Evolutionary conservation across 2,797 vertebrate genomes (phyloP), one percentile per base, ranked within the genome.

Genomic region (Ficedula albicollis): DNA sequence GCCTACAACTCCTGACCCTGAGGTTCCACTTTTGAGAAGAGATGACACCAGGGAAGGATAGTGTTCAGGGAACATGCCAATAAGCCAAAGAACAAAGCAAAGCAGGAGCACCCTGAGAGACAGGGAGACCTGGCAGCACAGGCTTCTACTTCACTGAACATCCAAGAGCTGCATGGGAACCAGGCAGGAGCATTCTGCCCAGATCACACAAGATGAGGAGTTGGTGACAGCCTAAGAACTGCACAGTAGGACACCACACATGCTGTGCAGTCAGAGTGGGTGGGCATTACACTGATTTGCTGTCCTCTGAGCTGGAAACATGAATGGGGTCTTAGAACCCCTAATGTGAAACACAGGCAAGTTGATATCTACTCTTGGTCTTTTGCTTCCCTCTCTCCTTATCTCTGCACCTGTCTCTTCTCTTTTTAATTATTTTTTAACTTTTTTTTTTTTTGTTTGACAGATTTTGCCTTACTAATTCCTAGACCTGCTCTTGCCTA

Each of bases 61-160:
- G 0, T 20, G 5, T 73, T 69, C 17, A 26, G 74, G 27, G 76
- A 83, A 83, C 9, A n/a, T 6, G 9, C 4, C 52, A 58, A 23
- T 38, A 39, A 64, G 4, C 7, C 59, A 87, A 44, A 48, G 39
- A 44, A 77, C n/a, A 16, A 87, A 49, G 23, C 3, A 55, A 30
- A 38, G 23, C 29, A 63, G 27, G 58, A 59, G 1, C 9, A 20
- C 13, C 11, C 1, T 0, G 0, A 81, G 39, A 52, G 8, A 36
- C 48, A 76, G 15, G 17, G 34, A 93, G 13, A 64, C 20, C 9
- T 1, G 1, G 18, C 20, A 84, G n/a, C 12, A 49, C 1, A 4
- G 15, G 2, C 72, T 81, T 76, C n/a, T 86, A 5, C 43, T 54
- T 76, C 51, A 48, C 20, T 66, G 59, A 29, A 25, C 8, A n/a